These are phyloP conservation scores for Caenorhabditis elegans DNA, from an alignment of 1,140 invertebrate genomes.

Conservation along the genomic window WBcel235 BX284606.5:7374501-7375000, in stretches of 20 bases:
- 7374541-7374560: too few species aligned
- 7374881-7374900: neutral
- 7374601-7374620: too few species aligned
- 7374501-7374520: too few species aligned
- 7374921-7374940: too few species aligned
- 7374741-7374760: neutral
- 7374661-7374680: neutral
- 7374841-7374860: neutral
- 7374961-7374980: neutral
- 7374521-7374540: too few species aligned
- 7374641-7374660: neutral
- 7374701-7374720: neutral
- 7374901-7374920: neutral
- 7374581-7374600: too few species aligned
- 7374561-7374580: too few species aligned
- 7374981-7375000: neutral
- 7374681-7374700: neutral
- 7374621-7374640: neutral
- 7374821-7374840: neutral
- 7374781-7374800: neutral
- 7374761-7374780: neutral
- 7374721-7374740: neutral
- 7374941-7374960: neutral
- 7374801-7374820: neutral
- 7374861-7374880: neutral